These are phyloP conservation scores for Aurelia sp. DNA, from an alignment of 30 jellyfish, hydroid and myxozoan genomes.

Conservation along the genomic window DNA sequence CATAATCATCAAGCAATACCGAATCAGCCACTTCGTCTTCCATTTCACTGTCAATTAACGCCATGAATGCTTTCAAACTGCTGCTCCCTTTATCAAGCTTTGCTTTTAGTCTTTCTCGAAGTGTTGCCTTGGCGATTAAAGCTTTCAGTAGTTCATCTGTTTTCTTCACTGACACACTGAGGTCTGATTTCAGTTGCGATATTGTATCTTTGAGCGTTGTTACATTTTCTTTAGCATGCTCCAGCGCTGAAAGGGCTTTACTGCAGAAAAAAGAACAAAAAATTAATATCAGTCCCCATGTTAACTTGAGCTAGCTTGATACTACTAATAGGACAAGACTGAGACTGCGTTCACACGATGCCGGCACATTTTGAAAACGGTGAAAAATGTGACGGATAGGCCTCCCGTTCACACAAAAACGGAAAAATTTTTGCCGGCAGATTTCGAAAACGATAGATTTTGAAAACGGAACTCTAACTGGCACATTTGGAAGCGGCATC, in stretches of 20 bases:
- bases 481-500: no score
- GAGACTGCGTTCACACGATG: no score
- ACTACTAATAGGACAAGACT: no score
- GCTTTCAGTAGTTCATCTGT: conserved; percentile 51
- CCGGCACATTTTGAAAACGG: no score
- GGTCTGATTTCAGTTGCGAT: conserved; percentile 57
- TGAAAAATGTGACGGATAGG: no score
- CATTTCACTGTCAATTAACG: conserved; percentile 82
- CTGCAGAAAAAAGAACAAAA: not conserved
- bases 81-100: conserved; percentile 60
- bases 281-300: no score
- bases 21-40: conserved; percentile 69
- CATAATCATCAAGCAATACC: conserved; percentile 73
- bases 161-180: conserved; percentile 33
- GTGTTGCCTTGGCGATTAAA: conserved; percentile 67
- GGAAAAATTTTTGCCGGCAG: no score
- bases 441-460: no score
- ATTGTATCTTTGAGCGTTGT: conserved; percentile 53
- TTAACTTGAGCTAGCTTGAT: no score
- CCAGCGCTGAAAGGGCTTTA: conserved; percentile 64
- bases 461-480: no score
- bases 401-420: no score
- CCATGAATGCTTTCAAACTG: conserved; percentile 81
- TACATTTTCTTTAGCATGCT: conserved; percentile 53
- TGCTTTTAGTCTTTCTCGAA: conserved; percentile 68